Evolutionary conservation across 2,888 invertebrate genomes (phyloP), one percentile per base, ranked within the genome.

Genomic region (Tinea semifulvella): DNA sequence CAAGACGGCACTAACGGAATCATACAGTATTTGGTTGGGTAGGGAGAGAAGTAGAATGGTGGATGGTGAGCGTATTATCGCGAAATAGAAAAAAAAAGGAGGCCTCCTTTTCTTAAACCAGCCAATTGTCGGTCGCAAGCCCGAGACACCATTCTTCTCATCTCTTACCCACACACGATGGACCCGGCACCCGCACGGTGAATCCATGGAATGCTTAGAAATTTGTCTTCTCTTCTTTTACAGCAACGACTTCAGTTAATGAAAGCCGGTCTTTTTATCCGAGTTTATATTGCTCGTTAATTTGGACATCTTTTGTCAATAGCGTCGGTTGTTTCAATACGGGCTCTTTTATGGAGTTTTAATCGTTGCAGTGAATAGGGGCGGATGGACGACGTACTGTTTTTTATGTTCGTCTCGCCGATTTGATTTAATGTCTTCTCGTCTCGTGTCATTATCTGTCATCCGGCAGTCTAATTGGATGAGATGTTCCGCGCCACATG

Each of bases 401-500:
- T 44, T 45, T 45, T 45, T 22, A 26, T 39, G 26, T 6, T 25
- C 22, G 22, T 22, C 14, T 40, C 36, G 14, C 31, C 25, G 31
- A 11, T 50, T 51, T 52, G 48, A 52, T 53, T 50, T 47, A 50
- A 47, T 47, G 47, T 42, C 47, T 28, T 26, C 44, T 44, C 49
- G 47, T 49, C 45, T 46, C 46, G 47, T 47, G 48, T 49, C 51
- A 52, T 50, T 52, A 51, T 48, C 47, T 45, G 46, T 46, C 47
- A 38, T 42, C 48, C 44, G 36, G 36, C 14, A 40, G 25, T 42
- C 47, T 50, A 50, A 50, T 53, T 52, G 53, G 51, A 48, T 47
- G 47, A 44, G 49, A 52, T 46, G 47, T 49, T 39, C 46, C 46
- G 47, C 46, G 39, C 19, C 28, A 28, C 19, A 39, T 42, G 22